These are phyloP conservation scores for Setipinna tenuifilis DNA, from an alignment of 2,797 vertebrate species.

Conservation along the genomic window DNA sequence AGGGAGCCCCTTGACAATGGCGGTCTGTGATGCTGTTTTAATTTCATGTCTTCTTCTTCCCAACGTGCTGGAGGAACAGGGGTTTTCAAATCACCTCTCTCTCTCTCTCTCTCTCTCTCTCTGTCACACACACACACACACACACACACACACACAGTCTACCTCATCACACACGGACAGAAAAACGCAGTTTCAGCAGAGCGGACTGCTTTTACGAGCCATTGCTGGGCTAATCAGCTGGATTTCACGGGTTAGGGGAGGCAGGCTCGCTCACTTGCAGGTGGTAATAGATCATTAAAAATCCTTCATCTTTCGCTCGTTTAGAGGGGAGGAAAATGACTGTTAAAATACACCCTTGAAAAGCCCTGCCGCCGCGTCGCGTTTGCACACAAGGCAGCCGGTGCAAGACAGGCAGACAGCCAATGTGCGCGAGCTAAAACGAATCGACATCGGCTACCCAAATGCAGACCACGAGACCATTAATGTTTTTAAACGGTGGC, in stretches of 20 bases:
- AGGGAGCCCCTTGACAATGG: slow-evolving; percentile 51
- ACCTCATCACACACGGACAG: not conserved
- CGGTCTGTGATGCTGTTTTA: slow-evolving; percentile 57
- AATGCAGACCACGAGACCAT: not conserved
- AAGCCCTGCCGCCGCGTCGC: not conserved
- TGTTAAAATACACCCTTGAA: slow-evolving; percentile 41
- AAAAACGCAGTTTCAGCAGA: slow-evolving; percentile 67
- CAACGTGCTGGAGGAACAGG: not conserved
- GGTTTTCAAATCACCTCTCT: not conserved
- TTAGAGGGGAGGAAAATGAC: slow-evolving; percentile 55
- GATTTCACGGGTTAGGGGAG: slow-evolving; percentile 76
- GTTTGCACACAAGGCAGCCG: not conserved
- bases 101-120: slow-evolving; percentile 2
- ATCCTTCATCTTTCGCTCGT: slow-evolving; percentile 62
- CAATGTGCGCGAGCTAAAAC: not conserved
- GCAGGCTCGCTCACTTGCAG: slow-evolving; percentile 63
- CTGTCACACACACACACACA: slow-evolving; percentile 15
- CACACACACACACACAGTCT: slow-evolving; percentile 32
- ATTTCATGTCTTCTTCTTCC: slow-evolving; percentile 54
- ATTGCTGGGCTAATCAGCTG: slow-evolving; percentile 78
- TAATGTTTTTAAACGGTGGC: slow-evolving; percentile 14
- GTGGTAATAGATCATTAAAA: slow-evolving; percentile 75
- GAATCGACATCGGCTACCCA: not conserved
- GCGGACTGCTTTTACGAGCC: slow-evolving; percentile 64
- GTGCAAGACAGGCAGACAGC: not conserved